These are phyloP conservation scores for Centropristis striata DNA, from an alignment of 2,113 vertebrate species.

Conservation along the genomic window DNA sequence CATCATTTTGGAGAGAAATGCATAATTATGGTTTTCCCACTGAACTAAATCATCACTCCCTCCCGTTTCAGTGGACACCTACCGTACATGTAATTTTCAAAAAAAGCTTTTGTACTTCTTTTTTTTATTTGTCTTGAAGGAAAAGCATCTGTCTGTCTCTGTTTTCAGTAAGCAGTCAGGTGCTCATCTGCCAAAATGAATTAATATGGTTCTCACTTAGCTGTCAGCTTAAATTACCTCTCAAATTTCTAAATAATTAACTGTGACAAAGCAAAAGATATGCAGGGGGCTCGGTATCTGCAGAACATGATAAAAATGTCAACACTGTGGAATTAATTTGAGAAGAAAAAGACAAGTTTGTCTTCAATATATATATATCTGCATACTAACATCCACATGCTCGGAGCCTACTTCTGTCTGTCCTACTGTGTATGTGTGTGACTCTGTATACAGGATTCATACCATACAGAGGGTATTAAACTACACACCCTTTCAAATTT, in stretches of 20 bases:
- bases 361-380: background rate
- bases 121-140: conserved; percentile 16
- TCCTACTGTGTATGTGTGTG: conserved; percentile 30
- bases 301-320: conserved; percentile 23
- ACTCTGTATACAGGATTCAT: conserved; percentile 20
- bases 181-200: conserved; percentile 50
- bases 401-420: conserved; percentile 17
- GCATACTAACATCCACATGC: conserved; percentile 35
- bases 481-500: conserved; percentile 12
- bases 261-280: conserved; percentile 32
- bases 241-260: conserved; percentile 35
- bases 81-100: background rate
- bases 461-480: conserved; percentile 39
- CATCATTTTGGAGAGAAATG: background rate
- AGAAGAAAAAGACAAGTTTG: background rate
- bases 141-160: conserved; percentile 22
- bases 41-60: background rate
- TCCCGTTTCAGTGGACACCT: background rate
- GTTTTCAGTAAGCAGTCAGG: conserved; percentile 16
- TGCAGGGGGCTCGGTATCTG: conserved; percentile 6
- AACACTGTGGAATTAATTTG: background rate
- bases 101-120: conserved; percentile 8
- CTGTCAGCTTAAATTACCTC: conserved; percentile 52
- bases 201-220: conserved; percentile 36
- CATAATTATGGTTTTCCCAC: background rate